Evolutionary conservation across 2,888 invertebrate species (phyloP), one percentile per base, ranked within the genome.

Genomic region (Drosophila diplacantha): DNA sequence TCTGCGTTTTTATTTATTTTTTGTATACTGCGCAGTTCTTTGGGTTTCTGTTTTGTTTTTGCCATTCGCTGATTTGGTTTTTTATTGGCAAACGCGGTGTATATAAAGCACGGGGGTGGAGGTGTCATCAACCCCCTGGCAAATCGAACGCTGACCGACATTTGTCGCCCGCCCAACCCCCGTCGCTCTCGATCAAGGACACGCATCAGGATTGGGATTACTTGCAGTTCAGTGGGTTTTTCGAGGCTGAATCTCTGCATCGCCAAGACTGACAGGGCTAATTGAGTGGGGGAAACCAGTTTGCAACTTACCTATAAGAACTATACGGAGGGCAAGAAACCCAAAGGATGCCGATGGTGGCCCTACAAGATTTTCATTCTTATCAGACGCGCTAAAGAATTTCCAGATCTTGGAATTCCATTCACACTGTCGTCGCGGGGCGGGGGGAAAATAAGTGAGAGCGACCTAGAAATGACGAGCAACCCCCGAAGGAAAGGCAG

Each of bases 11-110:
- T 54, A 47, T 39, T 52, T 29, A 26, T 54, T 50, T 61, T 46
- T 63, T 74, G 74, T 78, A 41, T 76, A 82, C 71, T 83, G 76
- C 80, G 80, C 66, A 83, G 84, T 80, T 51, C 68, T 73, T 58
- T 62, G 49, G 69, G 58, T 71, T 71, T 76, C 35, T 74, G 69
- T 77, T 81, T 68, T 75, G 78, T 69, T 81, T 71, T 69, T 39
- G 63, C 24, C 60, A 60, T 81, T 69, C 75, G 61, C 54, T 66
- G 52, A 54, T 54, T 66, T 66, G 57, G 34, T 71, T 81, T 81
- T 75, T 79, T 83, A 78, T 81, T 83, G 79, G 80, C 76, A 70
- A 79, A 65, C 60, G 49, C 52, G 35, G 31, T 18, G 35, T 20
- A 35, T 56, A n/a, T 54, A 71, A 65, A 54, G 50, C 12, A 18